These are phyloP conservation scores for Caenorhabditis angaria DNA, from an alignment of 2,888 invertebrate genomes.

Conservation along the genomic window DNA sequence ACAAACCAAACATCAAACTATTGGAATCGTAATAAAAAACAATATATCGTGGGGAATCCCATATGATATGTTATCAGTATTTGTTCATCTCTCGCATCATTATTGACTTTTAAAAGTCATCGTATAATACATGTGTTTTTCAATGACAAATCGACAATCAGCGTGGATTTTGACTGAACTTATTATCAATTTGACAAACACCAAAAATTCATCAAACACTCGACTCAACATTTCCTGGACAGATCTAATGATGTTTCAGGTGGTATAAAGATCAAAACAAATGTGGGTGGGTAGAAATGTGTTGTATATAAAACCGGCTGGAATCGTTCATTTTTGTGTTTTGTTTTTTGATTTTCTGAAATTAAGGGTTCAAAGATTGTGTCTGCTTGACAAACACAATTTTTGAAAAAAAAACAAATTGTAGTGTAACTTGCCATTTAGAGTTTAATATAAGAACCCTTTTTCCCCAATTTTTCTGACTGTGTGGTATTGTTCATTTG, in stretches of 20 bases:
- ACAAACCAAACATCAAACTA: not conserved
- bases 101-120: conserved; percentile 1
- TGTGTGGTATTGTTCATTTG: too few relatives aligned
- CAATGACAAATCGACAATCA: not conserved
- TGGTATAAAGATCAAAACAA: not conserved
- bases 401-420: too few relatives aligned
- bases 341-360: too few relatives aligned
- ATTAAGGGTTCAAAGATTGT: too few relatives aligned
- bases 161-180: not conserved
- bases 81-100: not conserved
- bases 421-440: too few relatives aligned
- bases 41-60: not conserved
- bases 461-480: too few relatives aligned
- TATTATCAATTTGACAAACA: not conserved
- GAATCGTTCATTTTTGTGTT: not conserved
- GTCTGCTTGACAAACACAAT: too few relatives aligned
- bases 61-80: not conserved
- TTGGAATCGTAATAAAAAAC: not conserved
- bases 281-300: not conserved
- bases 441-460: too few relatives aligned
- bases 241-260: not conserved
- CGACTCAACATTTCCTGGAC: not conserved
- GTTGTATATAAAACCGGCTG: not conserved
- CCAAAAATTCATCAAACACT: not conserved
- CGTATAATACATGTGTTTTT: not conserved